Evolutionary conservation across 2,888 invertebrate species (phyloP), one percentile per base, ranked within the genome.

Genomic region (Tortrix viridana): DNA sequence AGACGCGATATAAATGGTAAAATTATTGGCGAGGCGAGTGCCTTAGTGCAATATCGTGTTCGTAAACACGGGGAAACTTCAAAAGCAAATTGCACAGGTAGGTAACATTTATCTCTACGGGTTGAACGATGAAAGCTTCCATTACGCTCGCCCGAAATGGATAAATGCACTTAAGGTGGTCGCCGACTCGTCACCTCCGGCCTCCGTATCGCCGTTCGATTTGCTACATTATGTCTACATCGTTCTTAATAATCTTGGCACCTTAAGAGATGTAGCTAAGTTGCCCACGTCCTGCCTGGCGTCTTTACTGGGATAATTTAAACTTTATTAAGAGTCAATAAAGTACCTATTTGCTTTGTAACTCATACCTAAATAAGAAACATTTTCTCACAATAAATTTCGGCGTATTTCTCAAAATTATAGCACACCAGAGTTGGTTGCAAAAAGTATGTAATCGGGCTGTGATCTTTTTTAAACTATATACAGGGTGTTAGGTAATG

Each of bases 81-180:
- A 85, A 86, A 87, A 84, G 85, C 82, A 81, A 83, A 85, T 84
- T 84, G 82, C 84, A 83, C 80, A 80, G 84, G 82, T 80, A 80
- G 76, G 75, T 74, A 76, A 82, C 81, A 86, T 87, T 86, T 86
- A 86, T 89, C 85, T 85, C 72, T 71, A 74, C 73, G 76, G 75
- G 74, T 74, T 75, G 77, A 76, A 79, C 82, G 85, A 82, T 85
- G 85, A 87, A 87, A 86, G 86, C 83, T 74, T 86, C 85, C 85
- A 87, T 88, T 88, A 87, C 77, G 75, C 69, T 71, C 70, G 73
- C 72, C 76, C 71, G 76, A 79, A 87, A 88, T 88, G 87, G 85
- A 86, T 85, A 84, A 82, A 75, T 86, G 85, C 88, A 88, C 88
- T 88, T 86, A 85, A 81, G 82, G 81, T 84, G 75, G 79, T 77